A percentile compares a stretch with the other conserved stretches of the same genome.
Evolutionary conservation across 2,888 invertebrate species (phyloP).

Genomic region (Carabus problematicus): DNA sequence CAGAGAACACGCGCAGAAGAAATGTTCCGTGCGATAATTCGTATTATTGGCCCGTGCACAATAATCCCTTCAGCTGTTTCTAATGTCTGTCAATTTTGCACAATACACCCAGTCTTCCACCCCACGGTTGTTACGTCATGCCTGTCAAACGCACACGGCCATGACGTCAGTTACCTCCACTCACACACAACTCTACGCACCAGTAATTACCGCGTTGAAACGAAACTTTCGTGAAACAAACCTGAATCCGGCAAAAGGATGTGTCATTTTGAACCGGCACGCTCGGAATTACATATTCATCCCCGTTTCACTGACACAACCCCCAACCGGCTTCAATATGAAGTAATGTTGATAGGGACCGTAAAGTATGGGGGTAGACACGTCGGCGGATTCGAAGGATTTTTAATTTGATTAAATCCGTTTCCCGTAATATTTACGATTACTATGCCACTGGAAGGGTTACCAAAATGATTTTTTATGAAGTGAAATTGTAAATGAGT

Average conservation of each 20-base stretch:
- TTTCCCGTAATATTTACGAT: no score
- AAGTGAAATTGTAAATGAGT: no score
- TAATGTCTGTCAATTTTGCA: slow-evolving; percentile 27
- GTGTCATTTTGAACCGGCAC: slow-evolving; percentile 6
- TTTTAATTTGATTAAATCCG: no score
- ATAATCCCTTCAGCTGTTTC: slow-evolving; percentile 9
- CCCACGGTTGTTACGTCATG: slow-evolving; percentile 18
- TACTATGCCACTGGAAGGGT: no score
- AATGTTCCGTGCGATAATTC: slow-evolving; percentile 12
- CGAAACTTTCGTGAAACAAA: slow-evolving; percentile 26
- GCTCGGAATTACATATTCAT: slow-evolving; percentile 14
- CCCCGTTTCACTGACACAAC: neutral
- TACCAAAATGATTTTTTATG: no score
- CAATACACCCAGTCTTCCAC: slow-evolving; percentile 11
- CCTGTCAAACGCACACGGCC: slow-evolving; percentile 18
- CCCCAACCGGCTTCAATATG: no score
- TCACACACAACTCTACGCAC: slow-evolving; percentile 4
- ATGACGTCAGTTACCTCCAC: slow-evolving; percentile 14
- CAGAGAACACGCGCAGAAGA: slow-evolving; percentile 9
- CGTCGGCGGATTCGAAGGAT: no score
- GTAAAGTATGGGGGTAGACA: no score
- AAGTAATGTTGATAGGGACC: no score
- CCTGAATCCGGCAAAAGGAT: neutral
- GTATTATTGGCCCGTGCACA: slow-evolving; percentile 8
- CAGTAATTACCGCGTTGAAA: slow-evolving; percentile 36